These are phyloP conservation scores for Poecilia wingei DNA, from an alignment of 2,797 vertebrate species.

Conservation along the genomic window DNA sequence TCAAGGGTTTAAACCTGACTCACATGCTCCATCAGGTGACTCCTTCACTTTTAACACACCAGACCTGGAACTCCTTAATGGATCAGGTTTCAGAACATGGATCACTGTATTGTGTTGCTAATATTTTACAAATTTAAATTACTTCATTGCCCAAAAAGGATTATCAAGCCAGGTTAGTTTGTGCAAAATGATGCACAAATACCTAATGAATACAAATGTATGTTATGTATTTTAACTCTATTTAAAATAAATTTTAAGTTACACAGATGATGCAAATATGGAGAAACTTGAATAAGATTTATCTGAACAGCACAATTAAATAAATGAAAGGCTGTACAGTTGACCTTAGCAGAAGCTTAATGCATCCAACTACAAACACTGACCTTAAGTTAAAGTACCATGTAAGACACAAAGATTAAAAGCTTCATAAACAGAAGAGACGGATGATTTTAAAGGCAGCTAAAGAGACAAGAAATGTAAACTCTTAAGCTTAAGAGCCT, in stretches of 20 bases:
- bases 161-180: background rate
- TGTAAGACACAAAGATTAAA: background rate
- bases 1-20: slow-evolving; percentile 44
- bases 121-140: slow-evolving; percentile 17
- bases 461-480: background rate
- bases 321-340: background rate
- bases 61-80: slow-evolving; percentile 7
- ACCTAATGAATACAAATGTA: background rate
- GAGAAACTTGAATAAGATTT: background rate
- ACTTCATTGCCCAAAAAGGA: background rate
- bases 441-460: background rate
- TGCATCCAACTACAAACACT: background rate
- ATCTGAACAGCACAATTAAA: background rate
- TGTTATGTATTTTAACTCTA: background rate
- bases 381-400: background rate
- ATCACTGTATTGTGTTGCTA: background rate
- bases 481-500: background rate
- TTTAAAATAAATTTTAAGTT: background rate
- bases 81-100: slow-evolving; percentile 19
- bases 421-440: background rate
- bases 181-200: background rate
- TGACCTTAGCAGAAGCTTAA: background rate
- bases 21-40: slow-evolving; percentile 47
- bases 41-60: slow-evolving; percentile 12
- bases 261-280: background rate